Base-by-base conservation (phyloP, 2,113 vertebrate species). In the Chaetodon trifascialis region DNA sequence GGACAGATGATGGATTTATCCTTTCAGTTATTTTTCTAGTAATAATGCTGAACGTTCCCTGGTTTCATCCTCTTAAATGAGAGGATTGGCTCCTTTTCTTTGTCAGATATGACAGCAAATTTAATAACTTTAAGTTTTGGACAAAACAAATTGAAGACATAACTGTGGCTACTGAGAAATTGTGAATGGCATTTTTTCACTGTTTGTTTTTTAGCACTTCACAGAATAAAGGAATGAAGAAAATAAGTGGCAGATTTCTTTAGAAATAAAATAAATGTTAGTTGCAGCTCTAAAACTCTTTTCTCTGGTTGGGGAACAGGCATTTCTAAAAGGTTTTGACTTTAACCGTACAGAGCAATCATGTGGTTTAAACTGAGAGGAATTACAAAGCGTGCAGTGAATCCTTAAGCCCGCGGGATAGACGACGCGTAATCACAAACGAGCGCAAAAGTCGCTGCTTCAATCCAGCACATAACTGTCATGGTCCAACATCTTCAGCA, bases 401-500 rank as follows among this genome's bases (percentile, higher is more conserved):
- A 71, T 34, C 49, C 44, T 58, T 12, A 16, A 59, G 11, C 14
- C 15, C 10, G 49, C 1, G 40, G 36, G 15, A 30, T 0, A 19
- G 7, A 58, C 40, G 25, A 19, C 36, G 5, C 4, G 6, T 38
- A 59, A 46, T 59, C 11, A 84, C 4, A 65, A 65, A 59, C 8
- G 10, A 52, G n/a, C 63, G 7, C 25, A 62, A 55, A 54, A 58
- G 21, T 34, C 42, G 59, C 42, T 59, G 9, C 15, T 44, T 68
- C 56, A 51, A 25, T 56, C 49, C 60, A 58, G 63, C 36, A 54
- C 4, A 14, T 40, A 47, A 47, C 40, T 15, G 42, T 70, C 67
- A 66, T 4, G 14, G 54, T 67, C 42, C 4, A 51, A 55, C 54
- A 58, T 60, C 63, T 64, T 68, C 56, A 36, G 68, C n/a, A n/a